Base-by-base conservation (phyloP, 1,140 invertebrate species). In the Camponotus pennsylvanicus region DNA sequence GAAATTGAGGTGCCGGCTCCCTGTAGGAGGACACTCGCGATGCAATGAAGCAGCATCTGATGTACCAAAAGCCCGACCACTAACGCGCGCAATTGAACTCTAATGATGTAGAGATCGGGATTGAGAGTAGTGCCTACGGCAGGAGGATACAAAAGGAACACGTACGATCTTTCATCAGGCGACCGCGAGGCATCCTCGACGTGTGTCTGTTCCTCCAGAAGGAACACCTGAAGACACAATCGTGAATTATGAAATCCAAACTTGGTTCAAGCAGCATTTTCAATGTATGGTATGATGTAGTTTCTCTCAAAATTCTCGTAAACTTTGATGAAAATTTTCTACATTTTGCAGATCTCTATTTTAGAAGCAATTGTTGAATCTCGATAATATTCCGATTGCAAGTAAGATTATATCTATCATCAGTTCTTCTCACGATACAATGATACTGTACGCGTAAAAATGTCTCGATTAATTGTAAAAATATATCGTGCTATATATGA, bases 21-120 rank as follows among this genome's bases (percentile, higher is more conserved):
- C 61, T 97, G 97, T 67, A 99, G 96, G 5, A 99, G 95, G 42
- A 99, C 95, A 91, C 97, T 98, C 6, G 98, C 98, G 67, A 99
- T 97, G 77, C 98, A 98, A 94, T 99, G 98, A 37, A 99, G 96
- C 64, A 99, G 94, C 96, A 99, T 98, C 95, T 99, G 98, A 93
- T 99, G 98, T 21, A 98, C 98, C 67, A 99, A 93, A 49, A 99
- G 96, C 11, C 98, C 98, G 3, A 99, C 97, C 0, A 99, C 97
- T 42, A 99, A 94, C 87, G 97, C 98, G 90, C 97, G 96, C 86
- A 99, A 97, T 34, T 98, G 98, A 55, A 99, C 98, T 86, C 98
- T 96, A 45, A 97, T 97, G 49, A 97, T 97, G 91, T 97, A 98
- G 79, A 98, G 96, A 88, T 98, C 98, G 55, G 98, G 97, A 94